Conservation (phyloP, 2,113 vertebrate species). For the Anolis carolinensis region DNA sequence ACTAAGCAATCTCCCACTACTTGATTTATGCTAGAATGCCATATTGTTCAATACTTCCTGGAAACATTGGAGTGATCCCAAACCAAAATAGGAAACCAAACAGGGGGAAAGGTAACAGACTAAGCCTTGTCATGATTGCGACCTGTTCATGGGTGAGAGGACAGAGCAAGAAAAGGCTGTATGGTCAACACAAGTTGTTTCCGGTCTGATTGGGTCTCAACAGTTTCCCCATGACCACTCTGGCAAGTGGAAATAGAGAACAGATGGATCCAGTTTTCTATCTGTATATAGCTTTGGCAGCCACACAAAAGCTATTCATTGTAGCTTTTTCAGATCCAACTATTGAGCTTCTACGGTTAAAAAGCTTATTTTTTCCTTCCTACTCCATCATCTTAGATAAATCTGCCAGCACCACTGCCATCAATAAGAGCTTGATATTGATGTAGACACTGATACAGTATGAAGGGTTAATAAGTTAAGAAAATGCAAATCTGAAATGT, state of each 20-base stretch:
- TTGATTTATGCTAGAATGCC: neutral
- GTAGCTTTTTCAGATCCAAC: no score
- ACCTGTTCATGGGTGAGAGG: neutral
- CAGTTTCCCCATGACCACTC: neutral
- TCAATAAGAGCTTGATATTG: neutral
- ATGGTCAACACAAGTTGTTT: neutral
- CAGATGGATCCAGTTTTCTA: neutral
- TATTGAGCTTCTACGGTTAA: neutral
- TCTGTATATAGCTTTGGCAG: neutral
- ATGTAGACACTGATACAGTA: neutral
- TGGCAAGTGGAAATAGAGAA: neutral
- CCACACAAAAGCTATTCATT: neutral
- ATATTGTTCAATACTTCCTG: no score
- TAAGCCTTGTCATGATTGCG: neutral
- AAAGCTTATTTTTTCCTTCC: neutral
- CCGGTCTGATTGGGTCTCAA: neutral
- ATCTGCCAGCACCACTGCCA: neutral
- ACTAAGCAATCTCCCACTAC: neutral
- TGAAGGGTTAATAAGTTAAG: neutral
- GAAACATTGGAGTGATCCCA: neutral
- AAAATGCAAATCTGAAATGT: conserved; percentile 21
- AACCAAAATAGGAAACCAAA: neutral
- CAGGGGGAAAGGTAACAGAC: neutral
- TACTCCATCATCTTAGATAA: neutral
- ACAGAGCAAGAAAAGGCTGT: neutral